Base-by-base conservation (phyloP, 2,888 invertebrate species). In the Branchinecta sandiegonensis region DNA sequence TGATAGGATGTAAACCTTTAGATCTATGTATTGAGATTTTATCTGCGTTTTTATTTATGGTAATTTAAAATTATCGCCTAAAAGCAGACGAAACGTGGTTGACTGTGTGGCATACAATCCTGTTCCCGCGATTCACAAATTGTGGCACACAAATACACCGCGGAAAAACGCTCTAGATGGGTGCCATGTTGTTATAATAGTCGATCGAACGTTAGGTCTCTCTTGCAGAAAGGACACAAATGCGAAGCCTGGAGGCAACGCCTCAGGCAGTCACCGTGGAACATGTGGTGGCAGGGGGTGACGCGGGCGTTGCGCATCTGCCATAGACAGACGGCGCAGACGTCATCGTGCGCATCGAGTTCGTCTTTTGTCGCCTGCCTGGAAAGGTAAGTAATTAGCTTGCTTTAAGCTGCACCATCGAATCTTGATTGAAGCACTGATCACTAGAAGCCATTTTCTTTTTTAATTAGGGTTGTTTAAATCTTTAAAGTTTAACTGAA, bases 231-330 rank as follows among this genome's bases (percentile, higher is more conserved):
- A 0, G 89, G 89, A 74, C 89, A 89, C 71, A 83, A 81, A 72
- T 85, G 83, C 7, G 85, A 85, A 13, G 82, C 80, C 72, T 85
- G 86, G n/a, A 89, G 80, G 75, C 88, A 89, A 72, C 83, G 82
- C 70, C 88, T 79, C 37, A 89, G 79, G 75, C 89, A 89, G 75
- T 86, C 86, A 0, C 87, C 87, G 75, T 89, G 89, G 78, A 89
- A 89, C 76, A 86, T 82, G 76, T 89, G 89, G 67, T 86, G 86
- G 75, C 89, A 89, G 0, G 88, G 88, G 0, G 89, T 89, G 11
- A 88, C 84, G 56, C 88, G 80, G 0, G 89, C 89, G 9, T 84
- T 82, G 67, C 79, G 79, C 88, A 89, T 87, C 1, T 79, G 76
- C 71, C 83, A 85, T 50, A 89, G 80, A 74, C 89, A 89, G 6